Evolutionary conservation across 2,888 invertebrate species (phyloP), one percentile per base, ranked within the genome.

Genomic region (Sesamia inferens): DNA sequence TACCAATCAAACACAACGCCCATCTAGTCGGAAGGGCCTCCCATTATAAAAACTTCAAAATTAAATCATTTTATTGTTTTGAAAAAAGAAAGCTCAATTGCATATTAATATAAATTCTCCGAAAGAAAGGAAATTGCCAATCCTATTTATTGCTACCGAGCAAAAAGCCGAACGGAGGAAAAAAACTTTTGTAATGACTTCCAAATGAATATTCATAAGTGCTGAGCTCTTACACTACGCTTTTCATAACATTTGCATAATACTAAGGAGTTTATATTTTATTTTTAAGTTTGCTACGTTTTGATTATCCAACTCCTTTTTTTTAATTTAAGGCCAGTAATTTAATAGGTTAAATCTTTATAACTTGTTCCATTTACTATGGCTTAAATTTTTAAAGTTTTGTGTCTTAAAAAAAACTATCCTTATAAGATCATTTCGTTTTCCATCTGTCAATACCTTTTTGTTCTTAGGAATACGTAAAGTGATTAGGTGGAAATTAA

Each of bases 211-310:
- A 89, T 89, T 88, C 90, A 90, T 87, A 73, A 85, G 78, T 74
- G 82, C 67, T 79, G 59, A 74, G 84, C 87, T 85, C 85, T 85
- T 88, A 88, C 84, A 86, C 86, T 85, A 81, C 85, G 86, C 83
- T 88, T 87, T 88, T 88, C 88, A 87, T 85, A 87, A 88, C 81
- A 90, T 90, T 90, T 82, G 85, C 90, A 90, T 90, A 88, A 87
- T 87, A 82, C 84, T 74, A 86, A 86, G 83, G 74, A 84, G 83
- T 81, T 84, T 81, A 80, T 84, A 79, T 79, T 85, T 87, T 74
- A 80, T 79, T 88, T 81, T 83, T 74, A 81, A 85, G 68, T 80
- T 76, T 68, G 67, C 71, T 77, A 57, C 68, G 69, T 85, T 85
- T 82, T 82, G 74, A 83, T 81, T 81, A 79, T 76, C 76, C 69